phyloP scores from a whole-genome alignment of 2,888 invertebrate genomes.

The Tortrix viridana region DNA sequence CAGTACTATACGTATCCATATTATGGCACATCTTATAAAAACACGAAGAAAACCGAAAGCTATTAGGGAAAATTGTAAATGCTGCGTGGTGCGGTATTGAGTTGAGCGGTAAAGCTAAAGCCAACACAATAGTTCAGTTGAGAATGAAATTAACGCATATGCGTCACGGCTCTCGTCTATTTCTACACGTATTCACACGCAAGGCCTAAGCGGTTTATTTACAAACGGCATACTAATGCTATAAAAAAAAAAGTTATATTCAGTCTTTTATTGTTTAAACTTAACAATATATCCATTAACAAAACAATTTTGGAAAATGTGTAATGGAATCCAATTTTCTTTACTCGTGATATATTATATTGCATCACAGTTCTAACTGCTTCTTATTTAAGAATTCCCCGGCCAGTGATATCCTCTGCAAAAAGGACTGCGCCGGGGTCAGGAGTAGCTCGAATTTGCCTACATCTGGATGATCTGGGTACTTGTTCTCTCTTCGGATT shows the following conservation, averaged over 20 bases:
- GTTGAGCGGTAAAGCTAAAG: too few species aligned
- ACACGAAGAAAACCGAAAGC: too few species aligned
- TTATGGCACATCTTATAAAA: too few species aligned
- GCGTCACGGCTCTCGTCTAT: too few species aligned
- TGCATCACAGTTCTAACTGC: constrained; percentile 62
- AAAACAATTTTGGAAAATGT: constrained; percentile 1
- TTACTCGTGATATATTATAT: constrained; percentile 8
- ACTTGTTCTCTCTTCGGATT: constrained; percentile 85
- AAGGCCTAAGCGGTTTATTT: too few species aligned
- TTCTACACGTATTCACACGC: too few species aligned
- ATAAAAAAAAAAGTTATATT: constrained; percentile 10
- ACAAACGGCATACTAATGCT: too few species aligned
- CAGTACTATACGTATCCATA: too few species aligned
- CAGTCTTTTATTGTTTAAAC: constrained; percentile 45
- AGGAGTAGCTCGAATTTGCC: constrained; percentile 88
- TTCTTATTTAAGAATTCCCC: constrained; percentile 88
- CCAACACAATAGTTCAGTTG: too few species aligned
- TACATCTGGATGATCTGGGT: constrained; percentile 85
- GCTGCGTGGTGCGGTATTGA: too few species aligned
- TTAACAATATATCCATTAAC: constrained; percentile 36
- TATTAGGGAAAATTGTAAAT: too few species aligned
- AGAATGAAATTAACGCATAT: too few species aligned
- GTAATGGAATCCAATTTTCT: neutral
- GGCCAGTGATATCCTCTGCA: constrained; percentile 90
- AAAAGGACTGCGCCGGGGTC: constrained; percentile 92